These are phyloP conservation scores for Pseudoatta argentina DNA, from an alignment of 1,140 invertebrate species.

Conservation along the genomic window DNA sequence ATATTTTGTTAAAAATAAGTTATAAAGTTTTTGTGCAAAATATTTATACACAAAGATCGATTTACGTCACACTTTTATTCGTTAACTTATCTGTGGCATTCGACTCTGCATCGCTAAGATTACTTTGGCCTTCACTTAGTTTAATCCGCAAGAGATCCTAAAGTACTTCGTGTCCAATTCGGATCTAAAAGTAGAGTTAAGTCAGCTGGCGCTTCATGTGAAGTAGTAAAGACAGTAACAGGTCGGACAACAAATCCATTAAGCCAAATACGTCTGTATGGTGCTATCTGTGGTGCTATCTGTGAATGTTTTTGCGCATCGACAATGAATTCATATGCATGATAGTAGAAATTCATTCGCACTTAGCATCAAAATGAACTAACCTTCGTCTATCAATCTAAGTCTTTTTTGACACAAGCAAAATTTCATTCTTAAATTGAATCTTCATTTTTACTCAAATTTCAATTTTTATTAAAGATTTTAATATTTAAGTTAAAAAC, in stretches of 20 bases:
- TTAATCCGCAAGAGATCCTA: conserved; percentile 51
- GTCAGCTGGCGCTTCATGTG: conserved; percentile 29
- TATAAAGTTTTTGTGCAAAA: not conserved
- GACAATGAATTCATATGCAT: not conserved
- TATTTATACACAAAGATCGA: not conserved
- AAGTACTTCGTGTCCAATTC: conserved; percentile 35
- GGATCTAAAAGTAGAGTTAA: conserved; percentile 56
- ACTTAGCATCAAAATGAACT: not conserved
- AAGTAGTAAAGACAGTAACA: conserved; percentile 57
- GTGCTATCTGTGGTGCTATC: not conserved
- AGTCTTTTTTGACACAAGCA: too few species aligned
- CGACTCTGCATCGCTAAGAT: not conserved
- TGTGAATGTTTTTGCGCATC: conserved; percentile 21
- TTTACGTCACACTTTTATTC: conserved; percentile 1
- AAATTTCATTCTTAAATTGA: too few species aligned
- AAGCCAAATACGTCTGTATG: conserved; percentile 22
- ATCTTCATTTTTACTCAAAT: too few species aligned
- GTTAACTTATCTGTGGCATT: not conserved
- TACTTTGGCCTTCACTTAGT: conserved; percentile 33
- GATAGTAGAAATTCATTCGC: conserved; percentile 10
- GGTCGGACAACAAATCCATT: conserved; percentile 57
- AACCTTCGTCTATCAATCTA: too few species aligned
- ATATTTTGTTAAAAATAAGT: not conserved
- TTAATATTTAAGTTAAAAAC: too few species aligned
- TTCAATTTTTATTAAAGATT: too few species aligned